These are phyloP conservation scores for Rhagium mordax DNA, from an alignment of 2,888 invertebrate genomes.

Conservation along the genomic window DNA sequence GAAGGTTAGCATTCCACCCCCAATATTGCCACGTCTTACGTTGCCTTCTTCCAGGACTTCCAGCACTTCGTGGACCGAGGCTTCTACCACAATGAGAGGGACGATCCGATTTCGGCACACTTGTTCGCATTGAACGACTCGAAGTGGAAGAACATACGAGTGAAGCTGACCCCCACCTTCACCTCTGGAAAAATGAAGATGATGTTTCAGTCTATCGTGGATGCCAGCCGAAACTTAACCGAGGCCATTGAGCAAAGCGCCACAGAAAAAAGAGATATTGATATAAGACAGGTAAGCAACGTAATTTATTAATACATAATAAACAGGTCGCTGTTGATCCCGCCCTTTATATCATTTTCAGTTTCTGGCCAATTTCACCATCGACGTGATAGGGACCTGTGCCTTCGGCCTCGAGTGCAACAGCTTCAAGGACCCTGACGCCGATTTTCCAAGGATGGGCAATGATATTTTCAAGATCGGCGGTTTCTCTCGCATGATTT, in stretches of 20 bases:
- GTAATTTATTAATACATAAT: no score
- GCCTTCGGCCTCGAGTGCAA: slow-evolving; percentile 75
- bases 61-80: slow-evolving; percentile 53
- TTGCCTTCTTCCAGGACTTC: neutral
- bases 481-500: neutral
- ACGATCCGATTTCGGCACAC: slow-evolving; percentile 69
- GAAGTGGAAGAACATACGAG: slow-evolving; percentile 75
- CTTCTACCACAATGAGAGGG: slow-evolving; percentile 55
- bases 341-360: neutral
- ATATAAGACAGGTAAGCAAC: slow-evolving; percentile 60
- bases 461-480: slow-evolving; percentile 21
- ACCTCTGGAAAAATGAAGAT: slow-evolving; percentile 66
- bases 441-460: slow-evolving; percentile 63
- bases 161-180: slow-evolving; percentile 64
- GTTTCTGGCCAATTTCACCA: slow-evolving; percentile 71
- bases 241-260: slow-evolving; percentile 48
- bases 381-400: slow-evolving; percentile 74
- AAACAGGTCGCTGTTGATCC: no score
- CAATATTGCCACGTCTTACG: neutral
- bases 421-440: slow-evolving; percentile 69
- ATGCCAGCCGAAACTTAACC: slow-evolving; percentile 56
- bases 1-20: slow-evolving; percentile 46
- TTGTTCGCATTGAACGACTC: slow-evolving; percentile 73
- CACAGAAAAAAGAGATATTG: slow-evolving; percentile 58
- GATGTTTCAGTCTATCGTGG: slow-evolving; percentile 62